A percentile compares a stretch with the other conserved stretches of the same genome.
Evolutionary conservation across 2,113 vertebrate genomes (phyloP).

Genomic region (Leucopsar rothschildi): DNA sequence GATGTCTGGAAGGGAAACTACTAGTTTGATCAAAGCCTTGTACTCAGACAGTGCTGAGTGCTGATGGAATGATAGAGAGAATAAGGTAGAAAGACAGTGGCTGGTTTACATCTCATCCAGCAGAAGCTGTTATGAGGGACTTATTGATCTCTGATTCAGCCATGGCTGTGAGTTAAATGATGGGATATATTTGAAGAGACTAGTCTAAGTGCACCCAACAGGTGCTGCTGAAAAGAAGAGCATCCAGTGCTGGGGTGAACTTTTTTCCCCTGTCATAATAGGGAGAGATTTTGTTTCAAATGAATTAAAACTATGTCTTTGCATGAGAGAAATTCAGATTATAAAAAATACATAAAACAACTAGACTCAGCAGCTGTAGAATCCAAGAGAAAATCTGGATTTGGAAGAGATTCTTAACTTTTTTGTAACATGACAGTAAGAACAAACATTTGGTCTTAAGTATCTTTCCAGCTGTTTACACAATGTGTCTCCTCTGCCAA

Average conservation of each 20-base stretch:
- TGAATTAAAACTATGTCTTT: slow-evolving; percentile 33
- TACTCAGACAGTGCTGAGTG: slow-evolving; percentile 10
- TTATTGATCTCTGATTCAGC: slow-evolving; percentile 34
- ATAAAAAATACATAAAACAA: slow-evolving; percentile 67
- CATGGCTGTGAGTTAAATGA: background rate
- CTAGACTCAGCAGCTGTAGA: slow-evolving; percentile 48
- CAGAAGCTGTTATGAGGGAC: background rate
- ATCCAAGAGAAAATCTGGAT: slow-evolving; percentile 43
- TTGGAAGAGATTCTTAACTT: slow-evolving; percentile 45
- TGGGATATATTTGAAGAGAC: background rate
- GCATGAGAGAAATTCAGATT: background rate
- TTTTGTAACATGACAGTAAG: slow-evolving; percentile 14
- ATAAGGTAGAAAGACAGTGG: background rate
- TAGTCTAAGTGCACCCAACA: background rate
- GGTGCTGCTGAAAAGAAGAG: background rate
- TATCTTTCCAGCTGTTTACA: slow-evolving; percentile 48
- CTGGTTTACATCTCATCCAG: slow-evolving; percentile 42
- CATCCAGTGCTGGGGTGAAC: background rate
- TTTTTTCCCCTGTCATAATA: background rate
- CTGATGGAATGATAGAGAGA: slow-evolving; percentile 44
- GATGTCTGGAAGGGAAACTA: slow-evolving; percentile 58
- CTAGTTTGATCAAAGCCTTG: slow-evolving; percentile 51
- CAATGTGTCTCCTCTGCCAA: background rate
- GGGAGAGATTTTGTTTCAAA: slow-evolving; percentile 16
- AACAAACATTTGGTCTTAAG: slow-evolving; percentile 13